A percentile compares a stretch with the other conserved stretches of the same genome.
These are phyloP conservation scores for Trogon melanurus DNA, from an alignment of 2,113 vertebrate genomes.

Conservation along the genomic window DNA sequence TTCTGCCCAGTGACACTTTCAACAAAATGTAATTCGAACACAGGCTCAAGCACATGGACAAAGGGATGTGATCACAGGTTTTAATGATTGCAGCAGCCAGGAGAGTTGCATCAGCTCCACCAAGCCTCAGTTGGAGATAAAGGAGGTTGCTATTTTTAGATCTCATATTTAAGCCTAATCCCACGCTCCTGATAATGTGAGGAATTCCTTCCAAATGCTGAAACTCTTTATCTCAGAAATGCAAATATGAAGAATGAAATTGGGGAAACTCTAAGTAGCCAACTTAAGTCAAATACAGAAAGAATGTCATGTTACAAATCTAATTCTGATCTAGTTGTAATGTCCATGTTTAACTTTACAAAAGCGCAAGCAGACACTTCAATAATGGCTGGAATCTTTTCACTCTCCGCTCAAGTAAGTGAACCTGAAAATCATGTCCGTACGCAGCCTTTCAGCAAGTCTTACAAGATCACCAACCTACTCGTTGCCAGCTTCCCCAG, in stretches of 20 bases:
- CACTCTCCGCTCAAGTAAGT: neutral
- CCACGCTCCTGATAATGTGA: neutral
- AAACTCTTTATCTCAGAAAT: neutral
- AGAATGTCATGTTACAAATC: neutral
- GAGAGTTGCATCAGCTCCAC: neutral
- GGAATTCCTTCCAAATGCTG: neutral
- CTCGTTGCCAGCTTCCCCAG: neutral
- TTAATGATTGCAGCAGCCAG: neutral
- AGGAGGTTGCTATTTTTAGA: neutral
- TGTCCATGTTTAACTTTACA: neutral
- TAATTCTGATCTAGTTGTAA: neutral
- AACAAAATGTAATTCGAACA: neutral
- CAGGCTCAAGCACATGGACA: neutral
- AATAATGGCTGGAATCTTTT: neutral
- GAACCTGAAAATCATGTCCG: neutral
- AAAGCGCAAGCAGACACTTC: neutral
- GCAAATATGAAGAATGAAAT: neutral
- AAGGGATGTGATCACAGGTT: neutral
- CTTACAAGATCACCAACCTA: neutral
- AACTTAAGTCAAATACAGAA: neutral
- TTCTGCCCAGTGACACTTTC: neutral
- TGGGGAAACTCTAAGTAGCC: neutral
- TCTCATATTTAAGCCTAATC: neutral
- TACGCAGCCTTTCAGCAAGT: neutral
- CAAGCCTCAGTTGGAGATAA: neutral